A percentile compares a stretch with the other conserved stretches of the same genome.
Conservation (phyloP, 2,888 invertebrate genomes). For the Ectropis crepuscularia region DNA sequence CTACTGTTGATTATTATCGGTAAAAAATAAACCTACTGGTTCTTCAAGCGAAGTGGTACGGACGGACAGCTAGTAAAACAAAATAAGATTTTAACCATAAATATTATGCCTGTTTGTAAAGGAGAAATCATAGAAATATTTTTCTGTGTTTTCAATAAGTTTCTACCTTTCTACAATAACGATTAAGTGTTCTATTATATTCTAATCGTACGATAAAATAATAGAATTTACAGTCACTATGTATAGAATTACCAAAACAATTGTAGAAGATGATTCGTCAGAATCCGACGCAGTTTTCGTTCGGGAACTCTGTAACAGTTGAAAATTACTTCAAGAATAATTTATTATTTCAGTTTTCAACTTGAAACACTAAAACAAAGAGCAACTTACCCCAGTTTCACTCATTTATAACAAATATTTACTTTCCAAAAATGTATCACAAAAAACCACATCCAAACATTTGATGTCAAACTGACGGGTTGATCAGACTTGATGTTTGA, state of each 20-base stretch:
- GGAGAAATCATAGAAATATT: too few relatives aligned
- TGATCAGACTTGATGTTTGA: neutral
- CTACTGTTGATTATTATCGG: too few relatives aligned
- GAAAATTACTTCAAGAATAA: too few relatives aligned
- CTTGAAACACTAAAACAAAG: neutral
- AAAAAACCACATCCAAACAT: conserved; percentile 37
- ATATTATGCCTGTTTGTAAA: too few relatives aligned
- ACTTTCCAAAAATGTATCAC: conserved; percentile 34
- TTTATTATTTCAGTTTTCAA: neutral
- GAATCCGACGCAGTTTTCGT: conserved; percentile 62
- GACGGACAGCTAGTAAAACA: too few relatives aligned
- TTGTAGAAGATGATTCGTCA: conserved; percentile 56
- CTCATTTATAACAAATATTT: conserved; percentile 57
- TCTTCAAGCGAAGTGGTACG: too few relatives aligned
- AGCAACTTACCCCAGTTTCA: conserved; percentile 61
- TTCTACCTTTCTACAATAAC: too few relatives aligned
- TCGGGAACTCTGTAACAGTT: conserved; percentile 59
- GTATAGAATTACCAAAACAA: conserved; percentile 53
- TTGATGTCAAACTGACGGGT: conserved; percentile 6
- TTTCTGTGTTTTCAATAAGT: too few relatives aligned
- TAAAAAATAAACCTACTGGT: too few relatives aligned
- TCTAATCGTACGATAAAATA: conserved; percentile 2
- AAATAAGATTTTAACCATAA: too few relatives aligned
- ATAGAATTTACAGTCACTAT: neutral
- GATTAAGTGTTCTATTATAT: too few relatives aligned